Conservation (phyloP, 2,113 vertebrate species). For the Pyrgilauda ruficollis region DNA sequence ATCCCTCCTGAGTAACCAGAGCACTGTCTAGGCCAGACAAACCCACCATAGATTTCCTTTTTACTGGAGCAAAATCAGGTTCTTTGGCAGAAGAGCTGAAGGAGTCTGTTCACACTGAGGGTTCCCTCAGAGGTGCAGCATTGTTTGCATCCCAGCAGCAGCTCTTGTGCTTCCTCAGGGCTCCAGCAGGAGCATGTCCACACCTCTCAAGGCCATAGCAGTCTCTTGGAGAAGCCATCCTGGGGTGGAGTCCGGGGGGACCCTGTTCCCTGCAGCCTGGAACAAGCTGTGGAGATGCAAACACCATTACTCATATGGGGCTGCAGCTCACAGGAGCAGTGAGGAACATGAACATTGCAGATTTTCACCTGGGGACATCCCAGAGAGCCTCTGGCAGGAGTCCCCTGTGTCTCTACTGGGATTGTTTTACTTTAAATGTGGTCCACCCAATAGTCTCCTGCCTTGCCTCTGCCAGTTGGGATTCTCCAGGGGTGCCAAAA, state of each 20-base stretch:
- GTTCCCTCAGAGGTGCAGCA: background rate
- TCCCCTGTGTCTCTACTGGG: background rate
- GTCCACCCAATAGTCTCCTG: background rate
- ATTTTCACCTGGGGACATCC: background rate
- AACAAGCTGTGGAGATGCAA: background rate
- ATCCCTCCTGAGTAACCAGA: background rate
- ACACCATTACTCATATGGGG: fast-evolving
- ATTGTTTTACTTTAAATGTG: background rate
- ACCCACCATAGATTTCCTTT: background rate
- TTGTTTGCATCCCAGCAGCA: background rate
- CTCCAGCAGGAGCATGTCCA: background rate
- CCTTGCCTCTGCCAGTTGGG: background rate
- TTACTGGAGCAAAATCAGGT: background rate
- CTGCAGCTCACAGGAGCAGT: background rate
- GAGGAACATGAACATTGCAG: background rate
- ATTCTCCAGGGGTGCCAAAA: background rate
- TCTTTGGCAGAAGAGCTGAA: background rate
- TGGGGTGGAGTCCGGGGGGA: background rate
- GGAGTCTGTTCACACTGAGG: fast-evolving
- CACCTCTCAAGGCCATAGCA: background rate
- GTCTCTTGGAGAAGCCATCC: background rate
- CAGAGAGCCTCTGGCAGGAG: background rate
- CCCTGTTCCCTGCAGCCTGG: background rate
- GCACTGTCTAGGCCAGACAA: background rate
- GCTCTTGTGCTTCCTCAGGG: background rate